Base-by-base conservation (phyloP, 2,113 vertebrate species). In the Xenus cinereus region DNA sequence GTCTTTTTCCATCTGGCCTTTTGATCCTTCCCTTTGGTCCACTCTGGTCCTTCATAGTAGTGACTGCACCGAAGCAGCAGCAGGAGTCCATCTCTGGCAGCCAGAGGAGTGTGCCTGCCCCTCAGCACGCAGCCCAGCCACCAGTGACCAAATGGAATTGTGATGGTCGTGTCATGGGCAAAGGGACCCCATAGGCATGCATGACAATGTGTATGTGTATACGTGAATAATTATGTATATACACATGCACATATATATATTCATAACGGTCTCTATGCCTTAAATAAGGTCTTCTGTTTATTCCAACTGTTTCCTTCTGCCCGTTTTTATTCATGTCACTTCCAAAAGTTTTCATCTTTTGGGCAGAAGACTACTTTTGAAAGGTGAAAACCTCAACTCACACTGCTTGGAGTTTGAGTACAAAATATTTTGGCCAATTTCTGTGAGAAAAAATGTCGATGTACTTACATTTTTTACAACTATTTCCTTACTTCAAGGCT, bases 111-210 rank as follows among this genome's bases (percentile, higher is more conserved):
- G 20, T 57, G 10, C 32, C n/a, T 30, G 45, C 19, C 27, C 22
- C 15, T 45, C 3, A 0, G 28, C 46, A 33, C 9, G 21, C 33
- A 63, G 43, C 43, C 28, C 35, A 66, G 64, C 39, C 35, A 43
- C 9, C 46, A 39, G 35, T 0, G 2, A 37, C 59, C 33, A 63
- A 17, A n/a, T 1, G 1, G 26, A 83, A 35, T 10, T 0, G 0
- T 18, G 39, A 71, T 1, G 2, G 19, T 32, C 68, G 53, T 16
- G 30, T 54, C 41, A 39, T 6, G 73, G 41, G 12, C 10, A 35
- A 57, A 78, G 30, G 32, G 17, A 68, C 27, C 37, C 43, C 45
- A 8, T 5, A 45, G 41, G 30, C 18, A 41, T 37, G 43, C 28
- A 18, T 7, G 59, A 14, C 10, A 74, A 32, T 30, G 3, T 48